These are phyloP conservation scores for Sinocyclocheilus rhinocerous DNA, from an alignment of 2,113 vertebrate species.

Conservation along the genomic window DNA sequence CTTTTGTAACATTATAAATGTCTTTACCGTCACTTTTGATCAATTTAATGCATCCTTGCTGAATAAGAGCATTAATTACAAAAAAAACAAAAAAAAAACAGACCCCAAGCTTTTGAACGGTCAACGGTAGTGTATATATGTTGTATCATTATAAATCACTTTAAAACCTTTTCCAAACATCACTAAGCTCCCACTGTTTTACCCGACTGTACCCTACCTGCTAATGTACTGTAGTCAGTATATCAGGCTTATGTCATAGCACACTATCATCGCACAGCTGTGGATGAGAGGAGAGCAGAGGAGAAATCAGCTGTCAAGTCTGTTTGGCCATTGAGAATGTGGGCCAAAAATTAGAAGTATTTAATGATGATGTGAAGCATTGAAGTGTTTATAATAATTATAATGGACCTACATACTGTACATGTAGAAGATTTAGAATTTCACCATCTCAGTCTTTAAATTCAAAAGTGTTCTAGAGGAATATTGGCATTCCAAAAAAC, in stretches of 20 bases:
- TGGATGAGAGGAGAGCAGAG: not conserved
- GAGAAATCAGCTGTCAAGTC: constrained; percentile 72
- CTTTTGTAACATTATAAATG: too few relatives aligned
- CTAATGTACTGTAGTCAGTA: constrained; percentile 15
- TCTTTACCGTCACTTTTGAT: too few relatives aligned
- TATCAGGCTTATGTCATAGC: constrained; percentile 8
- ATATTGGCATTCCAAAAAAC: not conserved
- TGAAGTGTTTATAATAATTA: constrained; percentile 60
- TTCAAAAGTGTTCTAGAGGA: not conserved
- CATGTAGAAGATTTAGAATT: not conserved
- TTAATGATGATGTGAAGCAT: constrained; percentile 65
- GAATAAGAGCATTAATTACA: too few relatives aligned
- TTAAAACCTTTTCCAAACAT: constrained; percentile 4
- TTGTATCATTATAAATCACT: not conserved
- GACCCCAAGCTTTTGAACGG: too few relatives aligned
- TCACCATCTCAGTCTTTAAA: not conserved
- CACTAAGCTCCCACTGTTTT: not conserved
- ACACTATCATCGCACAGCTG: constrained; percentile 9
- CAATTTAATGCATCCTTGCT: too few relatives aligned
- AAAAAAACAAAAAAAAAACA: too few relatives aligned
- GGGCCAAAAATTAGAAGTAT: constrained; percentile 72
- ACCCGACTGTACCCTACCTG: not conserved
- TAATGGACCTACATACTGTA: not conserved
- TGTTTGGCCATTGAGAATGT: constrained; percentile 65
- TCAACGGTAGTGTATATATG: too few relatives aligned